These are phyloP conservation scores for Falco columbarius DNA, from an alignment of 2,797 vertebrate species.

Conservation along the genomic window DNA sequence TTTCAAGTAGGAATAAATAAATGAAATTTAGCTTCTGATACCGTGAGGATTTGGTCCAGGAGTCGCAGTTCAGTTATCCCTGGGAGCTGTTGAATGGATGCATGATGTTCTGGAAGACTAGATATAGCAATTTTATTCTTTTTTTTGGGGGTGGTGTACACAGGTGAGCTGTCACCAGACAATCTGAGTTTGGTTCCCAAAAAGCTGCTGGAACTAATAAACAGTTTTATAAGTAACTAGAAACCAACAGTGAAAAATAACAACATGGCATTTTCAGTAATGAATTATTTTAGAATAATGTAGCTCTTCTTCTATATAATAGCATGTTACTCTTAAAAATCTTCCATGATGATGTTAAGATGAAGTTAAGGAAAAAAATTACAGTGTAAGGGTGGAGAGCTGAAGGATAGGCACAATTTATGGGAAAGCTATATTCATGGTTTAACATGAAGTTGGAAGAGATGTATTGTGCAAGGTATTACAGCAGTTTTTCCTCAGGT, in stretches of 20 bases:
- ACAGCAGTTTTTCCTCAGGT: not conserved
- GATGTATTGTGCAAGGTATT: not conserved
- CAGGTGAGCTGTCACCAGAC: not conserved
- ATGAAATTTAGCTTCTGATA: not conserved
- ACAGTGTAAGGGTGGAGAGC: not conserved
- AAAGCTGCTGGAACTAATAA: not conserved
- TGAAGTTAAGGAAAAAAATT: not conserved
- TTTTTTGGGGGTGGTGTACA: not conserved
- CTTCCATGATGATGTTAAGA: not conserved
- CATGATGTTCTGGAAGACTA: not conserved
- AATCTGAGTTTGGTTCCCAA: not conserved
- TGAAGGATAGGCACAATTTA: not conserved
- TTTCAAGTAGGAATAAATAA: not conserved
- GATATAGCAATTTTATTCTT: too few relatives aligned
- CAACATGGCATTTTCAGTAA: not conserved
- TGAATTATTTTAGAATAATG: not conserved
- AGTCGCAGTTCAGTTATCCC: not conserved
- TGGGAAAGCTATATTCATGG: not conserved
- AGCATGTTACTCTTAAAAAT: not conserved
- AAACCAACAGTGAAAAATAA: not conserved
- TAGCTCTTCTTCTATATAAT: not conserved
- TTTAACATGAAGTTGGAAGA: not conserved
- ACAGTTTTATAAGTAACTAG: not conserved
- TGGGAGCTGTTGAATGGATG: not conserved
- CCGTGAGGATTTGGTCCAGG: not conserved